These are phyloP conservation scores for Hemibagrus wyckioides DNA, from an alignment of 2,113 vertebrate genomes.

Conservation along the genomic window DNA sequence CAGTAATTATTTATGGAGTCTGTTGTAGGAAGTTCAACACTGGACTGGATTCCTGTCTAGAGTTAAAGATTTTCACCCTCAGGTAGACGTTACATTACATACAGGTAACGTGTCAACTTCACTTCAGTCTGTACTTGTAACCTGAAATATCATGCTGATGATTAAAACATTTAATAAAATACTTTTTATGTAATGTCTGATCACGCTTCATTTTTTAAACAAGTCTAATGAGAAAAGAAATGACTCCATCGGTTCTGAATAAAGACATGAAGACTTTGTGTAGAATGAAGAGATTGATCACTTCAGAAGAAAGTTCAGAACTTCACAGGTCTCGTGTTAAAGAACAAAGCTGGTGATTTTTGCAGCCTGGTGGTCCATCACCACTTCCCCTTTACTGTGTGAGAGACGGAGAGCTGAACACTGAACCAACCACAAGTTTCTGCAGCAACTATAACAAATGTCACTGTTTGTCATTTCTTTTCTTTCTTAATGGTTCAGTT, in stretches of 20 bases:
- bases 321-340: not conserved
- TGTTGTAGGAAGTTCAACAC: slow-evolving; percentile 6
- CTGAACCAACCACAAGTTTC: not conserved
- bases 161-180: not conserved
- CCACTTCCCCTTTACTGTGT: not conserved
- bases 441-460: not conserved
- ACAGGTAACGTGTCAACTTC: not conserved
- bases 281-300: not conserved
- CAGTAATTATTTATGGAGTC: not conserved
- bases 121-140: not conserved
- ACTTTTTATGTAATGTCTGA: not conserved
- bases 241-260: not conserved
- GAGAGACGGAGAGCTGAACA: not conserved
- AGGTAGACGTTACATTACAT: not conserved
- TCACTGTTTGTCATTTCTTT: not conserved
- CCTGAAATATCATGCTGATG: not conserved
- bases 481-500: not conserved
- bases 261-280: not conserved
- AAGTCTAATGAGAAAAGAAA: not conserved
- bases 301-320: not conserved
- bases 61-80: not conserved
- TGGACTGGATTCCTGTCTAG: not conserved
- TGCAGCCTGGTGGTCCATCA: not conserved
- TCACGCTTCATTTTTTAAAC: not conserved
- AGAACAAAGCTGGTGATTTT: not conserved